Percentiles rank a stretch among this genome's conserved stretches.
Conservation (phyloP, 2,888 invertebrate genomes). For the Myopa testacea region DNA sequence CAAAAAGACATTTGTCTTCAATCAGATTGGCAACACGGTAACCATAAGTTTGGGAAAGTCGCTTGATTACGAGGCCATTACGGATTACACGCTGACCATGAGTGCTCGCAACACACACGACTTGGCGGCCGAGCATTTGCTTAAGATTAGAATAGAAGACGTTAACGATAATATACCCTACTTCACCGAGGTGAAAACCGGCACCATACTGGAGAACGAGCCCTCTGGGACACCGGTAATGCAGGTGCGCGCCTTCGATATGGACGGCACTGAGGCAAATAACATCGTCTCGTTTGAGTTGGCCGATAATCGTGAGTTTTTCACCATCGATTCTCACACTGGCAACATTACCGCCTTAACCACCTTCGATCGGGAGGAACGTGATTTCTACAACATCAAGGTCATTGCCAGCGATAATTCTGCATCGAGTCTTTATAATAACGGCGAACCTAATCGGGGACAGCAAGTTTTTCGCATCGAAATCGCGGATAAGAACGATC, state of each 20-base stretch:
- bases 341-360: conserved; percentile 88
- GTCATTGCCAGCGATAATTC: conserved; percentile 92
- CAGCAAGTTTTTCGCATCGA: conserved; percentile 88
- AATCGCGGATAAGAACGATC: conserved; percentile 97
- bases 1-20: conserved; percentile 78
- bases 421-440: conserved; percentile 79
- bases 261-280: conserved; percentile 85
- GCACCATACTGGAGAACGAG: conserved; percentile 88
- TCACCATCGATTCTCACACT: conserved; percentile 84
- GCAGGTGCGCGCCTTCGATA: conserved; percentile 86
- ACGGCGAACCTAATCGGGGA: conserved; percentile 78
- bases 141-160: conserved; percentile 84
- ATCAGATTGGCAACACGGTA: conserved; percentile 78
- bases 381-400: conserved; percentile 88
- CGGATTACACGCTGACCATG: conserved; percentile 85
- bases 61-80: conserved; percentile 87
- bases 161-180: conserved; percentile 92
- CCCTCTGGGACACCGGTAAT: conserved; percentile 85
- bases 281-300: conserved; percentile 86
- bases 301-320: conserved; percentile 77
- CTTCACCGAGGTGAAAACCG: conserved; percentile 84
- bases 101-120: conserved; percentile 84
- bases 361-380: conserved; percentile 87
- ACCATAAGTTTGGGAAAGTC: conserved; percentile 81
- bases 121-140: conserved; percentile 81